These are phyloP conservation scores for Eonycteris spelaea DNA, from an alignment of 2,113 vertebrate species.

Conservation along the genomic window DNA sequence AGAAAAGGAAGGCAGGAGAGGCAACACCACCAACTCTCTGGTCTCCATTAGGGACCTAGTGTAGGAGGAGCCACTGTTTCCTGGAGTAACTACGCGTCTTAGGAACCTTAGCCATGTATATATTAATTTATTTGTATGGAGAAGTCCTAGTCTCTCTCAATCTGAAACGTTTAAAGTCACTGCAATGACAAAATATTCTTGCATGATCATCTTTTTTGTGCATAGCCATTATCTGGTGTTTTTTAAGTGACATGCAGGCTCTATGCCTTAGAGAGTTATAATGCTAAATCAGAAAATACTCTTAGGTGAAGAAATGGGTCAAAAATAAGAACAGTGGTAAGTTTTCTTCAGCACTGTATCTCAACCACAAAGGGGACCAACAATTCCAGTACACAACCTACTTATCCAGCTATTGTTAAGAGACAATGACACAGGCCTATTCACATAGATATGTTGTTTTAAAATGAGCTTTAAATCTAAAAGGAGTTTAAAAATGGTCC, in stretches of 20 bases:
- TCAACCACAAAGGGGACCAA: not conserved
- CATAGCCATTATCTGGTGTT: not conserved
- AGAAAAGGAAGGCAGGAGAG: not conserved
- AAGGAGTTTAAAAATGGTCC: not conserved
- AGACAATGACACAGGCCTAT: not conserved
- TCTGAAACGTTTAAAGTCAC: not conserved
- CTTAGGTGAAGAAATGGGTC: not conserved
- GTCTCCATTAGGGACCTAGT: not conserved
- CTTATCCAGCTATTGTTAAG: not conserved
- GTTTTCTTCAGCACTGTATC: not conserved
- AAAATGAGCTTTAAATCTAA: constrained; percentile 18
- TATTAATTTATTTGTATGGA: not conserved
- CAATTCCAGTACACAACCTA: not conserved
- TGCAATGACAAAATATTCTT: constrained; percentile 5
- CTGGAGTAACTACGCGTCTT: not conserved
- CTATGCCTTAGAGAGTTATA: not conserved
- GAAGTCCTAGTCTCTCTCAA: not conserved
- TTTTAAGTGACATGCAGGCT: constrained; percentile 5
- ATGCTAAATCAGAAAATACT: not conserved
- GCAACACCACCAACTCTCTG: not conserved
- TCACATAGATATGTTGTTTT: not conserved
- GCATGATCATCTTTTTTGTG: not conserved
- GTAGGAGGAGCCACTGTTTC: not conserved
- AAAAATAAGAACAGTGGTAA: not conserved
- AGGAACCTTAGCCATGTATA: not conserved